These are phyloP conservation scores for Brachycybe producta DNA, from an alignment of 2,888 invertebrate species.

Conservation along the genomic window DNA sequence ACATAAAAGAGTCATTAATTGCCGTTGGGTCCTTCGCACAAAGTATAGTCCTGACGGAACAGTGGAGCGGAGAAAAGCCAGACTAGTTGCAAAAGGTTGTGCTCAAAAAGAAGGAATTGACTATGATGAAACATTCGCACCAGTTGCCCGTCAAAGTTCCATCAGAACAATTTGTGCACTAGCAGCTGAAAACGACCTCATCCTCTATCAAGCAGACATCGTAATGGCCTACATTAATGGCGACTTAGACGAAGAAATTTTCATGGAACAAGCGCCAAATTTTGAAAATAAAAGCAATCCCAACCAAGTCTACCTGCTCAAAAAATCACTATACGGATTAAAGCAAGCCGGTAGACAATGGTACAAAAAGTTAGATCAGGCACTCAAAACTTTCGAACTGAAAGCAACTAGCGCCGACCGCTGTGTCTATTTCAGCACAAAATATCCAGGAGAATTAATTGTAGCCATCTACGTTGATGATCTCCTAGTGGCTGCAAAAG, in stretches of 20 bases:
- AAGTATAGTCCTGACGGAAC: background rate
- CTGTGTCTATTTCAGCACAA: background rate
- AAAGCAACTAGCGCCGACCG: conserved; percentile 1
- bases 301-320: background rate
- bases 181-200: background rate
- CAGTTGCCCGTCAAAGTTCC: conserved; percentile 10
- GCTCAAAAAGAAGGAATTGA: conserved; percentile 4
- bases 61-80: background rate
- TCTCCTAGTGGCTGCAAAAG: conserved; percentile 1
- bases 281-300: background rate
- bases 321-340: conserved; percentile 6
- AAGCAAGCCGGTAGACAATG: conserved; percentile 15
- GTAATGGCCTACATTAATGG: conserved; percentile 11
- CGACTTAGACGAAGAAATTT: conserved; percentile 5
- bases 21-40: conserved; percentile 14
- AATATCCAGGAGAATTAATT: background rate
- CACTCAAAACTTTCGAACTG: background rate
- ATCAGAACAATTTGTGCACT: conserved; percentile 7
- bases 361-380: conserved; percentile 2
- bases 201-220: conserved; percentile 6
- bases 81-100: conserved; percentile 13
- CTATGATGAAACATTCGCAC: conserved; percentile 6
- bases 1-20: background rate
- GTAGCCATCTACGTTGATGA: background rate
- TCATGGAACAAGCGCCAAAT: background rate